A percentile compares a stretch with the other conserved stretches of the same genome.
phyloP scores from a whole-genome alignment of 1,140 invertebrate species.

The Gryllus bimaculatus region DNA sequence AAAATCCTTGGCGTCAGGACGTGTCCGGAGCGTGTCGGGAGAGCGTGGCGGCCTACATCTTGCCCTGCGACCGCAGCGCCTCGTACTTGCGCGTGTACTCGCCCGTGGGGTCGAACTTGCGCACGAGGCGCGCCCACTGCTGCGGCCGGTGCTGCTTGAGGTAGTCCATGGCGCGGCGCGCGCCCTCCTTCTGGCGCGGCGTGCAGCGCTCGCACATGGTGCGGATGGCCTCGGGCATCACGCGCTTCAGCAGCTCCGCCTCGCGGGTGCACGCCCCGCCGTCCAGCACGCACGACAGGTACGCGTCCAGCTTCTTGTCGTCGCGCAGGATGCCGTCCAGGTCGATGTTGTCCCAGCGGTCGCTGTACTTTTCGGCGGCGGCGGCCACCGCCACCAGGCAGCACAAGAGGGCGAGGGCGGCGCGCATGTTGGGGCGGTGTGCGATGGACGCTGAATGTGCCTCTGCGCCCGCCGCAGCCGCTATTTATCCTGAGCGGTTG shows the following conservation, averaged over 20 bases:
- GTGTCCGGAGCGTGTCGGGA: too few relatives aligned
- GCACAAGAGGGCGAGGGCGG: background rate
- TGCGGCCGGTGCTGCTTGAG: conserved; percentile 26
- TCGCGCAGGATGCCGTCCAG: conserved; percentile 40
- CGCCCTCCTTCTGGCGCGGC: conserved; percentile 34
- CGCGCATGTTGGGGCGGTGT: background rate
- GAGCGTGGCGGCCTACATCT: too few relatives aligned
- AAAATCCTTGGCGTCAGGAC: too few relatives aligned
- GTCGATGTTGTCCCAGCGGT: conserved; percentile 44
- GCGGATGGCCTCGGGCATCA: conserved; percentile 36
- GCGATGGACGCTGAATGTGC: background rate
- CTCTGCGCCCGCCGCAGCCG: too few relatives aligned
- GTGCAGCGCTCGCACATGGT: conserved; percentile 38
- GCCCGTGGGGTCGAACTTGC: conserved; percentile 39
- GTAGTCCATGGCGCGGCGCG: conserved; percentile 34
- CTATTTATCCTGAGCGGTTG: too few relatives aligned
- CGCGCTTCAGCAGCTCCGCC: conserved; percentile 42
- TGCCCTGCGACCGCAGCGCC: too few relatives aligned
- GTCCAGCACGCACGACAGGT: conserved; percentile 44
- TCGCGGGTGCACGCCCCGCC: conserved; percentile 42
- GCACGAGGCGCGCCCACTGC: conserved; percentile 35
- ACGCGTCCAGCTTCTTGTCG: conserved; percentile 39
- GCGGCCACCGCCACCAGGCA: conserved; percentile 22
- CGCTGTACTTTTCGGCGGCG: conserved; percentile 36
- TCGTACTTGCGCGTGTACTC: conserved; percentile 34